Percentiles rank a stretch among this genome's conserved stretches.
phyloP scores from a whole-genome alignment of 2,113 vertebrate species.

The Piprites chloris region DNA sequence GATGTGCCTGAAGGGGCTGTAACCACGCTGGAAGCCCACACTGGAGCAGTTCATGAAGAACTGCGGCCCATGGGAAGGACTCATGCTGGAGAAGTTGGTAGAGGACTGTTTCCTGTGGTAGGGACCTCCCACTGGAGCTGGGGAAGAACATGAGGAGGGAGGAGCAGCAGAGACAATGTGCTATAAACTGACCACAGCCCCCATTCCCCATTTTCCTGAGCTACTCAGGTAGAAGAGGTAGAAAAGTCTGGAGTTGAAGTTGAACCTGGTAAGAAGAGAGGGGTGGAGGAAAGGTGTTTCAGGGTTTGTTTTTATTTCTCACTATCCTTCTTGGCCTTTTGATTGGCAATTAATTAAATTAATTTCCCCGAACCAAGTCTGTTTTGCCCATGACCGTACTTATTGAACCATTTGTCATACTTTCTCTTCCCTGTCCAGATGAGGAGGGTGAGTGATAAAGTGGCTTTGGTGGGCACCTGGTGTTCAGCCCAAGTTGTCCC shows the following conservation, averaged over 20 bases:
- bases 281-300: neutral
- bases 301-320: neutral
- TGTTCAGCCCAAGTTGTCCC: neutral
- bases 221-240: fast-evolving
- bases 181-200: neutral
- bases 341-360: neutral
- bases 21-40: neutral
- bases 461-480: neutral
- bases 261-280: neutral
- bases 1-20: neutral
- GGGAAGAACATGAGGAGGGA: neutral
- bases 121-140: fast-evolving
- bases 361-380: neutral
- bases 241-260: neutral
- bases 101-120: neutral
- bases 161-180: neutral
- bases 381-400: neutral
- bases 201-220: too few species aligned
- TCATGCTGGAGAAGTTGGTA: neutral
- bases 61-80: neutral
- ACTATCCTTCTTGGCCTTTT: neutral
- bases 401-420: neutral
- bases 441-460: neutral
- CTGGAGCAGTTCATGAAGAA: neutral
- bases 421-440: neutral